Evolutionary conservation across 2,113 vertebrate genomes (phyloP).

Genomic region (Silurus meridionalis): DNA sequence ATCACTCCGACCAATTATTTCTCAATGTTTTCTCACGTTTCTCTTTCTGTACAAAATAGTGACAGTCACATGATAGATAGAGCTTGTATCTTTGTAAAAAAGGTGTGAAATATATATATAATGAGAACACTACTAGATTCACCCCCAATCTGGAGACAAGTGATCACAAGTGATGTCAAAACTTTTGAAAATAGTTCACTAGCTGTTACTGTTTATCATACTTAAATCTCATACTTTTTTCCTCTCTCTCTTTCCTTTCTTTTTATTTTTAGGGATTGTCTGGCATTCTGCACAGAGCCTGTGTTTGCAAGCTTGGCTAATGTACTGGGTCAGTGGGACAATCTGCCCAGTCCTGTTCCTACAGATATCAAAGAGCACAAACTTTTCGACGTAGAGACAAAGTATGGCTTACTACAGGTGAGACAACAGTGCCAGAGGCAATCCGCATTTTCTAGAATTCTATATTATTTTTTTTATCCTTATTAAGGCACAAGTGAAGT

Average conservation of each 20-base stretch:
- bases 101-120: background rate
- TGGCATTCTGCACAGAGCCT: constrained; percentile 98
- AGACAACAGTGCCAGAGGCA: constrained; percentile 32
- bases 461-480: too few relatives aligned
- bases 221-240: background rate
- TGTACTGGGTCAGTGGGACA: constrained; percentile 92
- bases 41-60: background rate
- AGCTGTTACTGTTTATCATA: background rate
- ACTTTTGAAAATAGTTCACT: background rate
- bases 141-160: background rate
- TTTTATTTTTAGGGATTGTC: constrained; percentile 81
- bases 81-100: background rate
- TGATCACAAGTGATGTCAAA: background rate
- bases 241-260: background rate
- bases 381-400: constrained; percentile 95
- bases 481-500: background rate
- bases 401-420: constrained; percentile 97
- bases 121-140: background rate
- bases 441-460: background rate
- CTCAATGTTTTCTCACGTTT: background rate
- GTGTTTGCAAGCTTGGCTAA: constrained; percentile 97
- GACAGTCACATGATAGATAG: background rate
- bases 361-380: constrained; percentile 94
- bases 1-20: background rate
- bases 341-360: constrained; percentile 87